Base-by-base conservation (phyloP, 2,888 invertebrate species). In the Cynaeus angustus region DNA sequence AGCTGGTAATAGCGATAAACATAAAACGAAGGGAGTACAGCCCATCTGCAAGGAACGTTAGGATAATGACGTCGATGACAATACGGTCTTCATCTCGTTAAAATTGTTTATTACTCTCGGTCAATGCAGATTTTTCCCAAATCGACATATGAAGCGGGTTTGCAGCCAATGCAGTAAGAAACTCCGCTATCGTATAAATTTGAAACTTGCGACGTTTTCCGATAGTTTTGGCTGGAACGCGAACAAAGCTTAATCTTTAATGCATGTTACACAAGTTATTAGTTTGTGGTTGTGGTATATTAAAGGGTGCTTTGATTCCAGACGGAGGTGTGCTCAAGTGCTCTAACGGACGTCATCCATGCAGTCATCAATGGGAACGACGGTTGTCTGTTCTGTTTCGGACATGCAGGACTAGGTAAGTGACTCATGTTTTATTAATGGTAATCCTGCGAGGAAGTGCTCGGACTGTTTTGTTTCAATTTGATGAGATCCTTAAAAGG, bases 301-400 rank as follows among this genome's bases (percentile, higher is more conserved):
- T 50, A 10, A 26, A 50, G 28, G 26, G n/a, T 71, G 59, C 73
- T 81, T 78, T 85, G 85, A 83, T 91, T 91, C 14, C 90, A 97
- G 96, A 91, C 93, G 79, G 97, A 97, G 86, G 91, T 98, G 75
- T 96, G 96, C 85, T 91, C 95, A 72, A 93, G 94, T 80, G 95
- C 96, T 56, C 88, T 98, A 78, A 94, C 95, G 71, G 98, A 98
- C 84, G 95, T 97, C 80, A 94, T 98, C 78, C 96, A 97, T 82
- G 95, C 97, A 41, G 97, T 97, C 78, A 93, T 98, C 83, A 95
- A 95, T 81, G 97, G 97, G 48, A 94, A 94, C 41, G 97, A 98
- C 85, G 97, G 97, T 74, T 95, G 95, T 86, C 90, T 96, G 81
- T 93, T 95, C 85, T 94, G 94, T 86, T 94, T 95, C 82, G 95